phyloP scores from a whole-genome alignment of 2,113 vertebrate genomes.

The Crotalus tigris region DNA sequence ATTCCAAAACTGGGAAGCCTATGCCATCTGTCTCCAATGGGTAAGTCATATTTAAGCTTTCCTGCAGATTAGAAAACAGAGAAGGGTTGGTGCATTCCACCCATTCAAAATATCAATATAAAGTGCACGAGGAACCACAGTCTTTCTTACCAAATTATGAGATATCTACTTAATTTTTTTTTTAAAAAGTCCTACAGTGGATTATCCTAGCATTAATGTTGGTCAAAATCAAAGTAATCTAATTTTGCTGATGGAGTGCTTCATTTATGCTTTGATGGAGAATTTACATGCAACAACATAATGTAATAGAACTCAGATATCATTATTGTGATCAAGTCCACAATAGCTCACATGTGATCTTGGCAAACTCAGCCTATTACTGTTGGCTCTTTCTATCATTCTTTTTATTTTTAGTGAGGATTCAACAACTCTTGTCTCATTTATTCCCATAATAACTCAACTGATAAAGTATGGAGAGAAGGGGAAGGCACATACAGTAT shows the following conservation, averaged over 20 bases:
- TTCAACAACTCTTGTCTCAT: neutral
- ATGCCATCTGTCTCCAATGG: constrained; percentile 57
- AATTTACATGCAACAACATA: neutral
- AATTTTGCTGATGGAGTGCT: neutral
- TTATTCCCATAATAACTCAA: neutral
- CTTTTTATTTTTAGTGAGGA: neutral
- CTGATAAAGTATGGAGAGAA: neutral
- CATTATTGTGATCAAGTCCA: neutral
- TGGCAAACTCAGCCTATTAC: neutral
- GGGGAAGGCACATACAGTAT: neutral
- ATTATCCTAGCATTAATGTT: neutral
- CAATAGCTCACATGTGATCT: neutral
- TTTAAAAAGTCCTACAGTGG: neutral
- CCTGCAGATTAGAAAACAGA: neutral
- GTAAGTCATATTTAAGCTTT: constrained; percentile 51
- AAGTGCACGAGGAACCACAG: neutral
- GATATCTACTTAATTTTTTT: neutral
- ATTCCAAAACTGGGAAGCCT: constrained; percentile 61
- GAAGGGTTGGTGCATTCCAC: neutral
- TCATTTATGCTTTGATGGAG: neutral
- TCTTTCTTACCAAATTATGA: neutral
- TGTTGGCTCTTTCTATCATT: neutral
- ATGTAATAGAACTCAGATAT: neutral
- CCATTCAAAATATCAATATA: neutral
- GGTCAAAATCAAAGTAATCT: neutral